A percentile compares a stretch with the other conserved stretches of the same genome.
These are phyloP conservation scores for Hyposmocoma kahamanoa DNA, from an alignment of 1,140 invertebrate species.

Conservation along the genomic window DNA sequence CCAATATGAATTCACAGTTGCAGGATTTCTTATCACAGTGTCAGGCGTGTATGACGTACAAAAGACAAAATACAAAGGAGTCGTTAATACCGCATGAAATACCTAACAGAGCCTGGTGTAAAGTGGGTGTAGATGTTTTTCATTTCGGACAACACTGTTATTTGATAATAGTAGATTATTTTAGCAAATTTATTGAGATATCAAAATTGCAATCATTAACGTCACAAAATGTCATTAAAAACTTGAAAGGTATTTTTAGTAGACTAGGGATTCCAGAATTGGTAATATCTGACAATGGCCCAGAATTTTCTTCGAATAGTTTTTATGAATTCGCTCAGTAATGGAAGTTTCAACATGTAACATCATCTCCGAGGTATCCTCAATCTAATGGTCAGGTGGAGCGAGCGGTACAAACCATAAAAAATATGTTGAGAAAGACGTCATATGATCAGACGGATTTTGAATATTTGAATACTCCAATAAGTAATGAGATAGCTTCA, in stretches of 20 bases:
- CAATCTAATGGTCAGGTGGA: slow-evolving; percentile 6
- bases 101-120: slow-evolving; percentile 11
- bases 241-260: slow-evolving; percentile 37
- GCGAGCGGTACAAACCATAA: slow-evolving; percentile 17
- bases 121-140: slow-evolving; percentile 28
- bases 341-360: slow-evolving; percentile 46
- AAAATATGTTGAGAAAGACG: slow-evolving; percentile 31
- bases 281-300: slow-evolving; percentile 57
- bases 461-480: slow-evolving; percentile 24
- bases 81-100: slow-evolving; percentile 34
- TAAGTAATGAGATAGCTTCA: slow-evolving; percentile 5
- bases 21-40: slow-evolving; percentile 9
- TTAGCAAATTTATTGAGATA: slow-evolving; percentile 40
- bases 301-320: slow-evolving; percentile 50
- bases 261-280: slow-evolving; percentile 44
- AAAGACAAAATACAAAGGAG: slow-evolving; percentile 28
- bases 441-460: slow-evolving; percentile 16
- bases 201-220: slow-evolving; percentile 8
- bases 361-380: slow-evolving; percentile 1
- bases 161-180: slow-evolving; percentile 45
- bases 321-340: slow-evolving; percentile 48
- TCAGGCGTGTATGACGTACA: slow-evolving; percentile 8
- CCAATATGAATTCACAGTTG: slow-evolving; percentile 9
- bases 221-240: slow-evolving; percentile 14
- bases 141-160: slow-evolving; percentile 33